Conservation (phyloP, 2,888 invertebrate genomes). For the Griposia aprilina region DNA sequence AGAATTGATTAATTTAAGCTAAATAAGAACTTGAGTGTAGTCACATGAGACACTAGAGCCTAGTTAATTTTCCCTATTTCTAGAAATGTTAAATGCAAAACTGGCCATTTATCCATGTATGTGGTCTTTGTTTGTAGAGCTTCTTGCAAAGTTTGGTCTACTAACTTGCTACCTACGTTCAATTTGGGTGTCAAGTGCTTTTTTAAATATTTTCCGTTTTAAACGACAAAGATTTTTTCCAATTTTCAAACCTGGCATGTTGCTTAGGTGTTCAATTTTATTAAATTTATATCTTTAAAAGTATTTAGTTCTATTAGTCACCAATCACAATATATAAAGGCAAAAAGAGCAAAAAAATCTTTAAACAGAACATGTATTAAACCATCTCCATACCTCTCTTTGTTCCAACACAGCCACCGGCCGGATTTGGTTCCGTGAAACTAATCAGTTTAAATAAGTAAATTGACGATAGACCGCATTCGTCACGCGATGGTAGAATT, state of each 20-base stretch:
- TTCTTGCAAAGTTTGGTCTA: neutral
- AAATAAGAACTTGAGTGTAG: neutral
- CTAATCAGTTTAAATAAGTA: constrained; percentile 89
- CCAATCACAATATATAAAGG: neutral
- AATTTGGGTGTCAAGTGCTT: neutral
- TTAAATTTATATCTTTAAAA: neutral
- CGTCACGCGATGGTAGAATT: constrained; percentile 80
- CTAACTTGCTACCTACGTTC: neutral
- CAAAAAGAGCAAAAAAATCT: neutral
- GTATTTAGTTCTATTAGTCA: neutral
- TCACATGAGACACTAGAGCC: neutral
- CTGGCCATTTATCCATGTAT: too few species aligned
- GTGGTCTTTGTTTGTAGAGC: too few species aligned
- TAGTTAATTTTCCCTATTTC: neutral
- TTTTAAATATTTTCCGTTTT: too few species aligned
- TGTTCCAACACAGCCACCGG: constrained; percentile 81
- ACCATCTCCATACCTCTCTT: constrained; percentile 35
- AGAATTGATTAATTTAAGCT: neutral
- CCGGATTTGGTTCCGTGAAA: constrained; percentile 89
- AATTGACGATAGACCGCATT: constrained; percentile 80
- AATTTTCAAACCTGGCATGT: too few species aligned
- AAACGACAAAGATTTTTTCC: too few species aligned
- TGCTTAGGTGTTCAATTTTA: too few species aligned
- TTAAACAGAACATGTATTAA: neutral
- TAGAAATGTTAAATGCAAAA: neutral